These are phyloP conservation scores for Chironomus tepperi DNA, from an alignment of 1,140 invertebrate species.

Conservation along the genomic window DNA sequence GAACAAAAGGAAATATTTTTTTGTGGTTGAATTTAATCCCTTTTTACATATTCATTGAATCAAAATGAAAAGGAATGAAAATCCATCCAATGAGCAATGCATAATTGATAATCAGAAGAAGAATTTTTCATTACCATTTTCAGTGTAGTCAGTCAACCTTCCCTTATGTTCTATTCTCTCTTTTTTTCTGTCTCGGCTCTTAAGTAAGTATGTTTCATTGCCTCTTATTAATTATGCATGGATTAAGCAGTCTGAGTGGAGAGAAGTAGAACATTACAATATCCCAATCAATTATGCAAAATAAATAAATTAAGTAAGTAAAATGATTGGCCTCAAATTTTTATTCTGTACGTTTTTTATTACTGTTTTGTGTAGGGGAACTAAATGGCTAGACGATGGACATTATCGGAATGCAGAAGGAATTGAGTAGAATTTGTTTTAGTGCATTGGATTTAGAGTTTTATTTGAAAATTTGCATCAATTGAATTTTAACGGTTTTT, in stretches of 20 bases:
- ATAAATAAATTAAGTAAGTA: slow-evolving; percentile 16
- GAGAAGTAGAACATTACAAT: slow-evolving; percentile 5
- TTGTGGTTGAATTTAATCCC: not conserved
- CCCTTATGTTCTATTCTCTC: no score
- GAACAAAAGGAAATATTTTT: not conserved
- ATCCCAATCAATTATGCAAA: slow-evolving; percentile 22
- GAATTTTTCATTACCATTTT: slow-evolving; percentile 2
- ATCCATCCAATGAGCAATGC: not conserved
- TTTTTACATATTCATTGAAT: slow-evolving; percentile 9
- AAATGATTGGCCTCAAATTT: not conserved
- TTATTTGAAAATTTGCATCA: no score
- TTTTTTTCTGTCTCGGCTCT: not conserved
- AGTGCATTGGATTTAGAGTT: no score
- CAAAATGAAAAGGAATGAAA: not conserved
- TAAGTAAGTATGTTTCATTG: not conserved
- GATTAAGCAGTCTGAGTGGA: not conserved
- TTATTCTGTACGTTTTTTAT: no score
- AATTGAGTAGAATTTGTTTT: no score
- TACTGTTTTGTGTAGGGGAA: no score
- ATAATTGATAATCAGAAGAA: slow-evolving; percentile 9
- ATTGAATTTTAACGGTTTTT: no score
- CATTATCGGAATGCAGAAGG: no score
- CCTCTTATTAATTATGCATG: slow-evolving; percentile 8
- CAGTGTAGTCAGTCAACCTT: not conserved
- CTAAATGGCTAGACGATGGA: no score